Conservation (phyloP, 1,140 invertebrate genomes). For the Sipha flava region DNA sequence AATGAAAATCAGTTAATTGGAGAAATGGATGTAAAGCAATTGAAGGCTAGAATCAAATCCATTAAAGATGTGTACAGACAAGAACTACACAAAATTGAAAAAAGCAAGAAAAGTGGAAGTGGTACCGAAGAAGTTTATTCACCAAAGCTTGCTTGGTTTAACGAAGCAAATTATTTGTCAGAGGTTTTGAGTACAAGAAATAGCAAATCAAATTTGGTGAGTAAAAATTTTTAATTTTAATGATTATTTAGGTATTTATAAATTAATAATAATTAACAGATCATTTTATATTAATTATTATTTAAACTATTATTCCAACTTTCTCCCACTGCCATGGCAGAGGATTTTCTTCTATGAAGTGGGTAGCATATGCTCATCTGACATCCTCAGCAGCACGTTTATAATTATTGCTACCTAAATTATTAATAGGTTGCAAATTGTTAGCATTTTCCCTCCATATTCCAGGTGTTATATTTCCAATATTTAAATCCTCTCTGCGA, state of each 20-base stretch:
- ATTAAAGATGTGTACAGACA: conserved; percentile 13
- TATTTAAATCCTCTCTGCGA: background rate
- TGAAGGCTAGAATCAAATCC: conserved; percentile 6
- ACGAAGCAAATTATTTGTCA: conserved; percentile 17
- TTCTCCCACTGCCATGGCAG: no score
- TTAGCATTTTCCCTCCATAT: no score
- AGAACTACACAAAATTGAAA: conserved; percentile 25
- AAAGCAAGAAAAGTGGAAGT: conserved; percentile 18
- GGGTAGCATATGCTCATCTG: no score
- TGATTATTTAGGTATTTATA: background rate
- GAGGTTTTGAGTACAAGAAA: conserved; percentile 20
- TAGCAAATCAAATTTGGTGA: background rate
- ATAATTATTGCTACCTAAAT: conserved; percentile 38
- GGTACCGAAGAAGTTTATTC: conserved; percentile 29
- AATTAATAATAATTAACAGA: background rate
- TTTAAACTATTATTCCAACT: background rate
- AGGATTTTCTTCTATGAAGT: no score
- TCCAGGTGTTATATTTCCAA: background rate
- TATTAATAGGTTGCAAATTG: no score
- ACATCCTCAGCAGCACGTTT: no score
- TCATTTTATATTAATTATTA: background rate
- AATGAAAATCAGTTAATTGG: conserved; percentile 1
- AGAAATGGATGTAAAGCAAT: background rate
- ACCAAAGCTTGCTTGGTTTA: conserved; percentile 22
- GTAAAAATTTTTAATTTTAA: background rate